A percentile compares a stretch with the other conserved stretches of the same genome.
phyloP scores from a whole-genome alignment of 2,797 vertebrate genomes.

The Sandelia bainsii region DNA sequence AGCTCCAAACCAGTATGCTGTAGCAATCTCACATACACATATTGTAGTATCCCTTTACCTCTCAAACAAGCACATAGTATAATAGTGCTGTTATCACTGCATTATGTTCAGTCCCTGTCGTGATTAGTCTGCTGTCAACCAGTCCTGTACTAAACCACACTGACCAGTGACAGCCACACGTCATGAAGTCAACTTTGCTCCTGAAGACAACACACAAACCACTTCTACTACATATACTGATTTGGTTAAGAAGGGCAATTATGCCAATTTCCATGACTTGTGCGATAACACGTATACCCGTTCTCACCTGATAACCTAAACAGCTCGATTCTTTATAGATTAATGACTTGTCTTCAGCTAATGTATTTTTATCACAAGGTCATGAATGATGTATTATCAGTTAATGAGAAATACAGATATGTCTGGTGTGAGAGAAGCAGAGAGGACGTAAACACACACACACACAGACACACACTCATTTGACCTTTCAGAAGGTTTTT shows the following conservation, averaged over 20 bases:
- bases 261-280: slow-evolving; percentile 51
- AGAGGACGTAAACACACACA: slow-evolving; percentile 75
- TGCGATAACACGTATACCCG: slow-evolving; percentile 63
- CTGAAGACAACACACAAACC: slow-evolving; percentile 5
- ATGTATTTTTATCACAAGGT: slow-evolving; percentile 85
- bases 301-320: slow-evolving; percentile 76
- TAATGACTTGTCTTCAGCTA: slow-evolving; percentile 75
- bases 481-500: slow-evolving; percentile 80
- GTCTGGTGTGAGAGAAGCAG: slow-evolving; percentile 62
- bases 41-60: background rate
- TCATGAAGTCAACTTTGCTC: slow-evolving; percentile 14
- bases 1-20: background rate
- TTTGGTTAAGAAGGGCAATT: slow-evolving; percentile 56
- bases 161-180: background rate
- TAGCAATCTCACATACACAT: background rate
- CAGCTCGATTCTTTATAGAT: slow-evolving; percentile 77
- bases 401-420: slow-evolving; percentile 84
- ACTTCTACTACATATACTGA: slow-evolving; percentile 27
- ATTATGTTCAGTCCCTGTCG: background rate
- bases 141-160: background rate
- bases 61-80: background rate
- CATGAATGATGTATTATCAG: slow-evolving; percentile 83
- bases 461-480: slow-evolving; percentile 69
- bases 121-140: background rate
- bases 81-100: background rate